phyloP scores from a whole-genome alignment of 2,797 vertebrate species.

The Sternotherus odoratus region DNA sequence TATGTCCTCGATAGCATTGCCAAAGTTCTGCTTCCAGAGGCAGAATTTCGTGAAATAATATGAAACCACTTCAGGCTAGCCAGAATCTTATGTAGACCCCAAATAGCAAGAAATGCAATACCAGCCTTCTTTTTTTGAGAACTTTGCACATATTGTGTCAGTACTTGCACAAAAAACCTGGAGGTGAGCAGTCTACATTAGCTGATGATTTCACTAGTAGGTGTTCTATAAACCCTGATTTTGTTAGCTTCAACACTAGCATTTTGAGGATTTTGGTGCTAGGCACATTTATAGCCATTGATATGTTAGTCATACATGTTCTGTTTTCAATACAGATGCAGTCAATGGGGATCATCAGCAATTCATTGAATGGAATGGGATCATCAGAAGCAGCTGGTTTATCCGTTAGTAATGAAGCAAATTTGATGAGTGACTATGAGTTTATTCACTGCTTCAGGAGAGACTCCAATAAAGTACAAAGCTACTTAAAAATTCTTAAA shows the following conservation, averaged over 20 bases:
- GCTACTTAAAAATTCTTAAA: slow-evolving; percentile 90
- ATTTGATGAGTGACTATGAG: slow-evolving; percentile 83
- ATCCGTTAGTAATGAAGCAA: slow-evolving; percentile 74
- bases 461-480: slow-evolving; percentile 89
- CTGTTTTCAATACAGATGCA: slow-evolving; percentile 82
- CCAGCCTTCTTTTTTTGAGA: background rate
- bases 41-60: background rate
- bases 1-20: background rate
- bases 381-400: slow-evolving; percentile 74
- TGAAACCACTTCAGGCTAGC: background rate
- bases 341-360: slow-evolving; percentile 84
- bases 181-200: background rate
- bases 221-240: background rate
- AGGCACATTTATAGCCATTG: background rate
- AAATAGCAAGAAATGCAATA: background rate
- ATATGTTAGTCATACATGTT: background rate
- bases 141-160: background rate
- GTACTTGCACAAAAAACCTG: background rate
- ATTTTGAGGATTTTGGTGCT: background rate
- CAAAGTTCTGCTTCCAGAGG: background rate
- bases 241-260: background rate
- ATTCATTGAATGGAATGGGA: slow-evolving; percentile 77
- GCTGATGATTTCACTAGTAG: background rate
- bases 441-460: slow-evolving; percentile 89
- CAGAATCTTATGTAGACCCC: background rate